Evolutionary conservation across 2,797 vertebrate genomes (phyloP).

Genomic region (Australoheros facetus): DNA sequence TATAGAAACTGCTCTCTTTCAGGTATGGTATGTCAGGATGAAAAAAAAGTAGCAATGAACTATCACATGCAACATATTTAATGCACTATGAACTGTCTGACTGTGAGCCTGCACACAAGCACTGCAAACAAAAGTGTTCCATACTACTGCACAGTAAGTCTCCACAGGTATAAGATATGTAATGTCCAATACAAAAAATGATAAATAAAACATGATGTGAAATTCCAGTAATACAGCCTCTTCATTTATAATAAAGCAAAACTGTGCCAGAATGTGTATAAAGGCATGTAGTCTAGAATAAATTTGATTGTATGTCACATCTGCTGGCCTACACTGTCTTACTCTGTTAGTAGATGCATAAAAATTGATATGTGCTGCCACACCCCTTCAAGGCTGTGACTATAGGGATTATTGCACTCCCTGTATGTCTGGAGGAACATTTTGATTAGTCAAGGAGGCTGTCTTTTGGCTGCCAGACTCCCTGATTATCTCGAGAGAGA

Average conservation of each 20-base stretch:
- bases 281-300: conserved; percentile 11
- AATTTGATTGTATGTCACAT: neutral
- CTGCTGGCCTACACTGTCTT: neutral
- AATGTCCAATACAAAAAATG: neutral
- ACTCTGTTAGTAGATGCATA: conserved; percentile 8
- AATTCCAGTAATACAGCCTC: neutral
- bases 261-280: conserved; percentile 16
- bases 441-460: conserved; percentile 58
- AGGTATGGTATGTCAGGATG: conserved; percentile 68
- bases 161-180: neutral
- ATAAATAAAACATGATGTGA: neutral
- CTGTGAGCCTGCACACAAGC: conserved; percentile 3
- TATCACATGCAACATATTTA: conserved; percentile 58
- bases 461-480: conserved; percentile 63
- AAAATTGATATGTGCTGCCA: conserved; percentile 33
- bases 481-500: conserved; percentile 65
- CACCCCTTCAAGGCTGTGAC: conserved; percentile 35
- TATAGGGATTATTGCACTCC: conserved; percentile 32
- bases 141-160: neutral
- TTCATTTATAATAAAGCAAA: conserved; percentile 17
- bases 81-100: conserved; percentile 50
- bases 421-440: conserved; percentile 52
- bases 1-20: conserved; percentile 81
- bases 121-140: conserved; percentile 25
- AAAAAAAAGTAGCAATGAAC: conserved; percentile 57